Percentiles rank a stretch among this genome's conserved stretches.
Conservation (phyloP, 1,140 invertebrate genomes). For the Drosophila nikananu region DNA sequence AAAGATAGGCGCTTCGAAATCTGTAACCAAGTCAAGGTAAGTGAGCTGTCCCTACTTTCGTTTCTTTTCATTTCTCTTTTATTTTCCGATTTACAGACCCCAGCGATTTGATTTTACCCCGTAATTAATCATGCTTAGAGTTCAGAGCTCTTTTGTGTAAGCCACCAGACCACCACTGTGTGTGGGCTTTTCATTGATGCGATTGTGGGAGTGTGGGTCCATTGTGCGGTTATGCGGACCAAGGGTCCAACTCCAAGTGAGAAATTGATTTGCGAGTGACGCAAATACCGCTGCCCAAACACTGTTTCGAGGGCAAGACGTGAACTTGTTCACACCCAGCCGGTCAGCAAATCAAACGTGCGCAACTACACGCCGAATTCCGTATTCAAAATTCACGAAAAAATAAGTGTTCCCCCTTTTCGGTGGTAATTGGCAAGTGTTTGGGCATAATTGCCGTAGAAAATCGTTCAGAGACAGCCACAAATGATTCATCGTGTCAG, state of each 20-base stretch:
- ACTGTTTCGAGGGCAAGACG: slow-evolving; percentile 43
- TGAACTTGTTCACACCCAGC: slow-evolving; percentile 52
- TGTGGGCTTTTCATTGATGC: slow-evolving; percentile 31
- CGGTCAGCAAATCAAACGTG: slow-evolving; percentile 52
- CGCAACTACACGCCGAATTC: slow-evolving; percentile 65
- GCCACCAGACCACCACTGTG: slow-evolving; percentile 8
- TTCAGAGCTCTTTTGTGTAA: slow-evolving; percentile 66
- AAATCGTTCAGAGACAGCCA: slow-evolving; percentile 39
- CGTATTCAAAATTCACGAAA: slow-evolving; percentile 11
- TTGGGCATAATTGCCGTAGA: slow-evolving; percentile 68
- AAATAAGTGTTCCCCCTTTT: slow-evolving; percentile 43
- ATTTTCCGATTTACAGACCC: slow-evolving; percentile 9
- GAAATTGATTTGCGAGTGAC: slow-evolving; percentile 56
- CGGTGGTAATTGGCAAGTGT: slow-evolving; percentile 55
- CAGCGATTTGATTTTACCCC: slow-evolving; percentile 19
- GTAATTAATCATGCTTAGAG: slow-evolving; percentile 68
- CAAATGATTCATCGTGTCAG: slow-evolving; percentile 40
- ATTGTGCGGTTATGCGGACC: slow-evolving; percentile 15
- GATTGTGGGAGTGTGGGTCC: slow-evolving; percentile 28
- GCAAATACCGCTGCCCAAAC: slow-evolving; percentile 42
- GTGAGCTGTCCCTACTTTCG: slow-evolving; percentile 86
- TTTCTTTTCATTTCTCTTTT: slow-evolving; percentile 25
- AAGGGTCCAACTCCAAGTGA: slow-evolving; percentile 29
- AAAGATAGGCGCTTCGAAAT: slow-evolving; percentile 97
- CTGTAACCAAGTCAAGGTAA: slow-evolving; percentile 97